Base-by-base conservation (phyloP, 1,140 invertebrate species). In the Drosophila hydei region DNA sequence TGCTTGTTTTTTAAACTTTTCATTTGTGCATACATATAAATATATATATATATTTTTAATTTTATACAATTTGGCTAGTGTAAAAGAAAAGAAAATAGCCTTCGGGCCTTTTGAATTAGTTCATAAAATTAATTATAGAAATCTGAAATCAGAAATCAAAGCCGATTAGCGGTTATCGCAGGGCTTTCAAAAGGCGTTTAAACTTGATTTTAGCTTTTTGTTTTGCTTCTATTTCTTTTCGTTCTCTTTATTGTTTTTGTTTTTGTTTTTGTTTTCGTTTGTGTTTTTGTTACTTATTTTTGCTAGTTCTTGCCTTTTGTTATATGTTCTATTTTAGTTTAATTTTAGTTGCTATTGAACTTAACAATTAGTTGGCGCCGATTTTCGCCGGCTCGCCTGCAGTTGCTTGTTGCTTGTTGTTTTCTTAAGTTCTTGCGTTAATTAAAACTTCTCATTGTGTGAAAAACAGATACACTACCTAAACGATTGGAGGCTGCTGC, bases 331-430 rank as follows among this genome's bases (percentile, higher is more conserved):
- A 55, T 59, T 83, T 79, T 73, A 72, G 54, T 70, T 79, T 43
- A 48, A 70, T 69, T 73, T 62, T 45, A 75, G 63, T 81, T 52
- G 63, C 60, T 88, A 72, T 87, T 88, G 77, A 87, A 79, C 59
- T 77, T 75, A 40, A 63, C 71, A 87, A 87, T 87, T 87, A 81
- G 81, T 77, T 81, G 69, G 43, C 48, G 54, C 43, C 52, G 52
- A 50, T 62, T 76, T 71, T 67, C 38, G 69, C 73, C 81, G 80
- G 47, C 14, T 62, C 36, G 43, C 45, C 23, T 61, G 21, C 40
- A 40, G n/a, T n/a, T n/a, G n/a, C n/a, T n/a, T 64, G 72, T 75
- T 60, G 64, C 64, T 62, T 52, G 56, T 62, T 65, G 50, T 63
- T 68, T 59, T 47, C 50, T 45, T 48, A 19, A 19, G 30, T 16